A percentile compares a stretch with the other conserved stretches of the same genome.
phyloP scores from a whole-genome alignment of 37 sponge, comb jelly and placozoan genomes.

The Spongia lamella region DNA sequence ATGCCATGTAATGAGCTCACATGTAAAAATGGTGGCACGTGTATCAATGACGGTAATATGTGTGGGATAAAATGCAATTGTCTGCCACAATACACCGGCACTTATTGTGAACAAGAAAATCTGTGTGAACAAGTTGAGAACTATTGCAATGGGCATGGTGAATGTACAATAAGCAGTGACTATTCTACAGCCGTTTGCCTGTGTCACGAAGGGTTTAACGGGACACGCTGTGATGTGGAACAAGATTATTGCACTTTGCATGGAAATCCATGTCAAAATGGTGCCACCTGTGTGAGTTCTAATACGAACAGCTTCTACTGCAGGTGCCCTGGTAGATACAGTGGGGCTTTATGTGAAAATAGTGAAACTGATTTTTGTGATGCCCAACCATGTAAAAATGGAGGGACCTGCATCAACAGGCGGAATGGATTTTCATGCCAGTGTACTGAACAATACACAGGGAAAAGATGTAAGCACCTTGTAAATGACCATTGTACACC shows the following conservation, averaged over 20 bases:
- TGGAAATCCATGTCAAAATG: slow-evolving; percentile 26
- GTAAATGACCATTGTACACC: background rate
- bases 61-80: slow-evolving; percentile 10
- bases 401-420: slow-evolving; percentile 11
- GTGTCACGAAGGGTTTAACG: slow-evolving; percentile 12
- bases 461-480: background rate
- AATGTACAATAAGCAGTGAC: background rate
- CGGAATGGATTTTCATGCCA: background rate
- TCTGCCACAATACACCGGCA: background rate
- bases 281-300: slow-evolving; percentile 29
- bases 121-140: background rate
- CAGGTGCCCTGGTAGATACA: slow-evolving; percentile 17
- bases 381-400: slow-evolving; percentile 2
- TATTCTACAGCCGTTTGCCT: background rate
- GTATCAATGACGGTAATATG: background rate
- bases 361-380: slow-evolving; percentile 8
- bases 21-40: slow-evolving; percentile 21
- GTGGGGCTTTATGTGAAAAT: slow-evolving; percentile 32
- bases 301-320: slow-evolving; percentile 22
- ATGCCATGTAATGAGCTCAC: slow-evolving; percentile 11
- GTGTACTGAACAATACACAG: background rate
- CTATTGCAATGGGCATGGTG: slow-evolving; percentile 23
- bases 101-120: background rate
- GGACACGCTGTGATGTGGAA: background rate
- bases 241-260: slow-evolving; percentile 5